phyloP scores from a whole-genome alignment of 2,888 invertebrate species.

The Alcis repandata region DNA sequence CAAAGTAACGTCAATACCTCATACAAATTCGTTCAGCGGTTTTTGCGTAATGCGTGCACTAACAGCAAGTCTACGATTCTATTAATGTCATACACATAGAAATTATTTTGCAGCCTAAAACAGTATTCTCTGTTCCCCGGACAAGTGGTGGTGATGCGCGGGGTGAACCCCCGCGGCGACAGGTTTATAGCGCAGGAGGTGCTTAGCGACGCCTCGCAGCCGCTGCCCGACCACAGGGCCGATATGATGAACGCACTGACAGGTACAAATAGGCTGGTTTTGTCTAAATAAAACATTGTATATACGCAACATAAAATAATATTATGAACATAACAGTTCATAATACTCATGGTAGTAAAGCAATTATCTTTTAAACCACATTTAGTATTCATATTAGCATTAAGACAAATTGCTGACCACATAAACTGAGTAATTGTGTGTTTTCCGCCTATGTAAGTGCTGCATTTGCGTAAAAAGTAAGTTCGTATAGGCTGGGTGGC shows the following conservation, averaged over 20 bases:
- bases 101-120: slow-evolving; percentile 63
- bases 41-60: too few relatives aligned
- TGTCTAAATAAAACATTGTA: background rate
- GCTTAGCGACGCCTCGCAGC: slow-evolving; percentile 82
- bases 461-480: too few relatives aligned
- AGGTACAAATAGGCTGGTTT: slow-evolving; percentile 52
- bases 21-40: too few relatives aligned
- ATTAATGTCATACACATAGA: background rate
- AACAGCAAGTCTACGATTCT: too few relatives aligned
- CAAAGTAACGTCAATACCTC: too few relatives aligned
- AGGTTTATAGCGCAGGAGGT: slow-evolving; percentile 89
- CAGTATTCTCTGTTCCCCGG: slow-evolving; percentile 92
- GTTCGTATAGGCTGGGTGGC: too few relatives aligned
- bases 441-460: too few relatives aligned
- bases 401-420: too few relatives aligned
- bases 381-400: too few relatives aligned
- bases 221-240: slow-evolving; percentile 64
- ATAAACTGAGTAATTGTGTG: background rate
- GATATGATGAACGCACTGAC: slow-evolving; percentile 72
- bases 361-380: too few relatives aligned
- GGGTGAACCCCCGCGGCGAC: slow-evolving; percentile 90
- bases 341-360: too few relatives aligned
- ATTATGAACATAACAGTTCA: background rate
- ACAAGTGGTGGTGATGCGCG: slow-evolving; percentile 91
- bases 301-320: too few relatives aligned